Percentiles rank a stretch among this genome's conserved stretches.
phyloP scores from a whole-genome alignment of 2,888 invertebrate genomes.

The Eristalinus sepulchralis region DNA sequence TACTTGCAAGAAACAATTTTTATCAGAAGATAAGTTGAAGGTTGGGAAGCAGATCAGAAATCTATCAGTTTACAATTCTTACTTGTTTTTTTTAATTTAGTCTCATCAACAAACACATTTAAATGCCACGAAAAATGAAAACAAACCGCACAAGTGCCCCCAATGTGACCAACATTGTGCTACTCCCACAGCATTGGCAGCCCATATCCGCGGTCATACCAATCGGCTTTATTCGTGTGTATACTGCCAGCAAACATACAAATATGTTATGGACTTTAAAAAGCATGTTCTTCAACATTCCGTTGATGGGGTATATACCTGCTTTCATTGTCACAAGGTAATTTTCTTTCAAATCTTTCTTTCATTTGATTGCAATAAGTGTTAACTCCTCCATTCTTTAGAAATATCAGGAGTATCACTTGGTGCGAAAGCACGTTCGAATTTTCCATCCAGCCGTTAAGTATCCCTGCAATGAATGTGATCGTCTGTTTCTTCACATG shows the following conservation, averaged over 20 bases:
- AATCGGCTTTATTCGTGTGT: constrained; percentile 82
- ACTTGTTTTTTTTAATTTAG: constrained; percentile 76
- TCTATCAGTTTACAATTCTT: background rate
- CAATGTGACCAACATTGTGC: constrained; percentile 86
- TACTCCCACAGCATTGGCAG: constrained; percentile 87
- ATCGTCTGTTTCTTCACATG: constrained; percentile 86
- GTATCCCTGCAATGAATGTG: constrained; percentile 86
- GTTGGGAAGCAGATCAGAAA: constrained; percentile 73
- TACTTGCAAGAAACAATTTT: constrained; percentile 85
- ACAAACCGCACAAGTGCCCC: constrained; percentile 86
- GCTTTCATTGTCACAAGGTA: constrained; percentile 86
- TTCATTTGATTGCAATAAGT: background rate
- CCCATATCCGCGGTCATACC: constrained; percentile 87
- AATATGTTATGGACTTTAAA: constrained; percentile 85
- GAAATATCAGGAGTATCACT: constrained; percentile 86
- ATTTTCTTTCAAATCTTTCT: background rate
- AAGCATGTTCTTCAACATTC: constrained; percentile 86
- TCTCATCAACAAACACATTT: constrained; percentile 86
- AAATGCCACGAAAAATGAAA: constrained; percentile 82
- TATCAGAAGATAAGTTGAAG: constrained; percentile 84
- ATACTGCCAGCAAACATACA: constrained; percentile 86
- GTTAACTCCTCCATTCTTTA: constrained; percentile 72
- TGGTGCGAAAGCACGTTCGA: constrained; percentile 88
- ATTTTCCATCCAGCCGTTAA: constrained; percentile 87
- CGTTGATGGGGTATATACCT: constrained; percentile 85